A percentile compares a stretch with the other conserved stretches of the same genome.
phyloP scores from a whole-genome alignment of 2,888 invertebrate genomes.

The Lochmaea capreae region DNA sequence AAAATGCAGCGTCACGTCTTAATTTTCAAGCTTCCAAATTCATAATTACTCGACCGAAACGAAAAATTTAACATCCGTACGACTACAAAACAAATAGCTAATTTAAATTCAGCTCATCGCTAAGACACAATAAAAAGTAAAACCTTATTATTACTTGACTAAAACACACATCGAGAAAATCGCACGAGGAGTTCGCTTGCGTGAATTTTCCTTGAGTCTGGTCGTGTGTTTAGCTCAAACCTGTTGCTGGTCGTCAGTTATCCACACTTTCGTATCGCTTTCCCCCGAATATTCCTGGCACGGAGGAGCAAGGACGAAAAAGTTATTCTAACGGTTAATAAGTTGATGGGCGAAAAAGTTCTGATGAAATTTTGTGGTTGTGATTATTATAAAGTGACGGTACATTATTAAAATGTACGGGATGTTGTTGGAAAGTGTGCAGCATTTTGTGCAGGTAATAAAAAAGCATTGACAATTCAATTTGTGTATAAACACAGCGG shows the following conservation, averaged over 20 bases:
- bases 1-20: too few relatives aligned
- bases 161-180: constrained; percentile 9
- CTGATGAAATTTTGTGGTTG: constrained; percentile 7
- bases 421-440: constrained; percentile 74
- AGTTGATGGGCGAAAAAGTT: neutral
- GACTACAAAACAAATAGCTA: neutral
- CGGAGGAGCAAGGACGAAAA: neutral
- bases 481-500: neutral
- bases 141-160: neutral
- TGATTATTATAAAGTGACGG: constrained; percentile 4
- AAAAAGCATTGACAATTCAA: neutral
- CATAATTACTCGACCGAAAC: neutral
- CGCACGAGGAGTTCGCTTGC: constrained; percentile 3
- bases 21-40: neutral
- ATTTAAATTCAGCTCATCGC: constrained; percentile 13
- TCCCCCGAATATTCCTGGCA: neutral
- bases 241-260: constrained; percentile 9
- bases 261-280: neutral
- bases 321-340: neutral
- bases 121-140: constrained; percentile 1
- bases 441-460: constrained; percentile 72
- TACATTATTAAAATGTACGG: constrained; percentile 69
- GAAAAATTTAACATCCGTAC: neutral
- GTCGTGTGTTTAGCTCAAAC: neutral
- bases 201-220: constrained; percentile 13